Percentiles rank a stretch among this genome's conserved stretches.
Evolutionary conservation across 2,113 vertebrate species (phyloP).

Genomic region (Nothobranchius furzeri): DNA sequence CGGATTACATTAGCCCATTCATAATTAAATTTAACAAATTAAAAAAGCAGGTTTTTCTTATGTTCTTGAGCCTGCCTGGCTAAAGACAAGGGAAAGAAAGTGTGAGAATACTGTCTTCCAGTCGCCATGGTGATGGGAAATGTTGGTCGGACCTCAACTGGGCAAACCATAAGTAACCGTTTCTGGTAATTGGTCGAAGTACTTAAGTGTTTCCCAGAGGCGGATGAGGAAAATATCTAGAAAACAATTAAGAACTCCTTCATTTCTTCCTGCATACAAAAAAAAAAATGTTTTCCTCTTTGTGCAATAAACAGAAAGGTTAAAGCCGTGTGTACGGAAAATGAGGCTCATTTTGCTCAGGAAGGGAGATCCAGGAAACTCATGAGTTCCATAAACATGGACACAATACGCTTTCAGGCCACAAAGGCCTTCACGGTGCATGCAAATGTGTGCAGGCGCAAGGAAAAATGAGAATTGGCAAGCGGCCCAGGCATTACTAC

Average conservation of each 20-base stretch:
- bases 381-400: conserved; percentile 5
- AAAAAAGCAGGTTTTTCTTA: neutral
- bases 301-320: neutral
- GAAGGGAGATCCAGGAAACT: conserved; percentile 51
- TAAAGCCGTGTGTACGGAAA: conserved; percentile 7
- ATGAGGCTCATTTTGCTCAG: conserved; percentile 23
- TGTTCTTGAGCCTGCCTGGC: neutral
- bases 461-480: conserved; percentile 21
- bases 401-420: conserved; percentile 15
- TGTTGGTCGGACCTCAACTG: conserved; percentile 7
- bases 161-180: conserved; percentile 36
- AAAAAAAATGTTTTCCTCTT: conserved; percentile 27
- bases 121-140: conserved; percentile 13
- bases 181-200: conserved; percentile 36
- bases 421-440: conserved; percentile 10
- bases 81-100: neutral
- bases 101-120: neutral
- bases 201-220: conserved; percentile 20
- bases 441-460: neutral
- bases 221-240: conserved; percentile 11
- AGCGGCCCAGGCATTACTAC: conserved; percentile 25
- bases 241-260: conserved; percentile 49
- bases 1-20: neutral
- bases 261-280: conserved; percentile 42
- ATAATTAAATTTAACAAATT: neutral